A percentile compares a stretch with the other conserved stretches of the same genome.
phyloP scores from a whole-genome alignment of 2,113 vertebrate genomes.

The Clarias batrachus region DNA sequence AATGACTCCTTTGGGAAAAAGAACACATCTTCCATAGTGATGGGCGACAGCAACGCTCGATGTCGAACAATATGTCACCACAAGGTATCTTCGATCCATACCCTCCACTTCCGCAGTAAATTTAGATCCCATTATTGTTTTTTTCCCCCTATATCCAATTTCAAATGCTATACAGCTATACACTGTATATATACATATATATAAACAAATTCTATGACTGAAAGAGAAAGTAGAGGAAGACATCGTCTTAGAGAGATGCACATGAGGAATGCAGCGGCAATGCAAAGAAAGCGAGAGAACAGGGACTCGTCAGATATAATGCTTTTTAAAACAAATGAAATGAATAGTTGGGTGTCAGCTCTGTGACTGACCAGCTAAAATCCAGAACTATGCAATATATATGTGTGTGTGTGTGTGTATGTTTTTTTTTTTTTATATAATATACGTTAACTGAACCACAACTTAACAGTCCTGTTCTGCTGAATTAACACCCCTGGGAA shows the following conservation, averaged over 20 bases:
- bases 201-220: neutral
- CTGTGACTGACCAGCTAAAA: neutral
- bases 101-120: neutral
- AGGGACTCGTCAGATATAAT: neutral
- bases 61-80: neutral
- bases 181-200: too few relatives aligned
- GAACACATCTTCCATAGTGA: neutral
- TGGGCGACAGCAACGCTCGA: neutral
- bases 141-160: neutral
- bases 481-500: neutral
- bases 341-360: too few relatives aligned
- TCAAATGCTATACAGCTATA: neutral
- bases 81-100: neutral
- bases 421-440: neutral
- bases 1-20: conserved; percentile 7
- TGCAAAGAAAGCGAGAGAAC: neutral
- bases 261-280: neutral
- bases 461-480: neutral
- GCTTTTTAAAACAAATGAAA: neutral
- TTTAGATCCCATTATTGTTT: neutral
- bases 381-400: neutral
- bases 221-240: neutral
- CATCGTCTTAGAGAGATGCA: neutral
- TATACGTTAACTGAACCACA: neutral
- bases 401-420: too few relatives aligned